These are phyloP conservation scores for Oedothorax gibbosus DNA, from an alignment of 1,140 invertebrate genomes.

Conservation along the genomic window DNA sequence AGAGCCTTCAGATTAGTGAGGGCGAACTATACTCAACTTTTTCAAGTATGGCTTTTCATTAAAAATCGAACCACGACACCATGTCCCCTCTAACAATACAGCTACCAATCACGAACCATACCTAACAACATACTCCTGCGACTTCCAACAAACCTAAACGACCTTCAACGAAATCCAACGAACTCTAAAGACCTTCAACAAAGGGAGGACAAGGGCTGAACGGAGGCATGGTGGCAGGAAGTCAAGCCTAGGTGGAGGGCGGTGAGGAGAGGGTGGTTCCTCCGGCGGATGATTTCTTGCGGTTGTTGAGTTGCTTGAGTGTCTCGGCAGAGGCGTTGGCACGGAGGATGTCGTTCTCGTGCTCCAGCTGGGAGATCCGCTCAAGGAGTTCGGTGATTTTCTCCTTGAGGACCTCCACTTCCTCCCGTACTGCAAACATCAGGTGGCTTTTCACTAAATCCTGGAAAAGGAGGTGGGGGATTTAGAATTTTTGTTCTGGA, in stretches of 20 bases:
- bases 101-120: too few relatives aligned
- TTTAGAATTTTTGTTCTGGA: too few relatives aligned
- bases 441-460: slow-evolving; percentile 98
- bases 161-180: too few relatives aligned
- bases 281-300: slow-evolving; percentile 27
- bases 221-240: slow-evolving; percentile 43
- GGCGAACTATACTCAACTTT: too few relatives aligned
- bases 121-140: too few relatives aligned
- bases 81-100: too few relatives aligned
- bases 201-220: slow-evolving; percentile 28
- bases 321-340: slow-evolving; percentile 89
- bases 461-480: slow-evolving; percentile 65
- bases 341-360: slow-evolving; percentile 90
- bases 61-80: too few relatives aligned
- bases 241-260: slow-evolving; percentile 2
- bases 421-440: slow-evolving; percentile 97
- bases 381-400: slow-evolving; percentile 96
- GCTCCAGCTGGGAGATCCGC: slow-evolving; percentile 90
- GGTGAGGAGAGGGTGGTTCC: slow-evolving; percentile 19
- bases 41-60: too few relatives aligned
- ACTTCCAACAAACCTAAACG: too few relatives aligned
- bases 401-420: slow-evolving; percentile 96
- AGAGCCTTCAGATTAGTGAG: too few relatives aligned
- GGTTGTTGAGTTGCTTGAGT: slow-evolving; percentile 51
- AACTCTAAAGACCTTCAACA: neutral